Evolutionary conservation across 2,113 vertebrate species (phyloP).

Genomic region (Strix uralensis): DNA sequence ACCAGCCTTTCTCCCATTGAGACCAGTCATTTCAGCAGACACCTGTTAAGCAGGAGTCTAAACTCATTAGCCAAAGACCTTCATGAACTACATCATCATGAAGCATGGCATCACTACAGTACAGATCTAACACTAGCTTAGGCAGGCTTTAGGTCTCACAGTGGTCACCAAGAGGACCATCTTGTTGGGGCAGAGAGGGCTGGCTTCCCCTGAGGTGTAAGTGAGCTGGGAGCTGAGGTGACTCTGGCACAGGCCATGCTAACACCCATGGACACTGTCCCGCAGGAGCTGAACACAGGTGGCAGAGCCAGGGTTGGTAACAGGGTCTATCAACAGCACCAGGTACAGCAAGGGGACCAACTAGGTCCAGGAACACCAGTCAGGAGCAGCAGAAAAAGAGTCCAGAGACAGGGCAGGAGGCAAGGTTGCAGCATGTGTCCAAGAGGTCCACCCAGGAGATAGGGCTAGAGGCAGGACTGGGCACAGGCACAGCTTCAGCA

Average conservation of each 20-base stretch:
- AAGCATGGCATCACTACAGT: neutral
- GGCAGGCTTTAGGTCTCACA: neutral
- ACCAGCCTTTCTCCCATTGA: neutral
- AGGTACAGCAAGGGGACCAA: neutral
- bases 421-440: neutral
- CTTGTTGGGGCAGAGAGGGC: neutral
- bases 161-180: neutral
- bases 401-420: neutral
- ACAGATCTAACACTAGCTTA: neutral
- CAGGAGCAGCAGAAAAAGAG: neutral
- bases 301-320: neutral
- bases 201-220: neutral
- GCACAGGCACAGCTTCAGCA: neutral
- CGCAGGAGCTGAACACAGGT: neutral
- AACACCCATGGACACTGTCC: accelerated
- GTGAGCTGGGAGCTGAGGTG: neutral
- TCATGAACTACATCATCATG: neutral
- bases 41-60: neutral
- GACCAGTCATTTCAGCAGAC: neutral
- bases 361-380: neutral
- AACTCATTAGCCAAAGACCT: neutral
- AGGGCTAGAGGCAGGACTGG: neutral
- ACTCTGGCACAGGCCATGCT: neutral
- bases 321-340: neutral
- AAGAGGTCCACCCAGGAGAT: neutral